A percentile compares a stretch with the other conserved stretches of the same genome.
Evolutionary conservation across 2,888 invertebrate species (phyloP).

Genomic region (Plusia festucae): DNA sequence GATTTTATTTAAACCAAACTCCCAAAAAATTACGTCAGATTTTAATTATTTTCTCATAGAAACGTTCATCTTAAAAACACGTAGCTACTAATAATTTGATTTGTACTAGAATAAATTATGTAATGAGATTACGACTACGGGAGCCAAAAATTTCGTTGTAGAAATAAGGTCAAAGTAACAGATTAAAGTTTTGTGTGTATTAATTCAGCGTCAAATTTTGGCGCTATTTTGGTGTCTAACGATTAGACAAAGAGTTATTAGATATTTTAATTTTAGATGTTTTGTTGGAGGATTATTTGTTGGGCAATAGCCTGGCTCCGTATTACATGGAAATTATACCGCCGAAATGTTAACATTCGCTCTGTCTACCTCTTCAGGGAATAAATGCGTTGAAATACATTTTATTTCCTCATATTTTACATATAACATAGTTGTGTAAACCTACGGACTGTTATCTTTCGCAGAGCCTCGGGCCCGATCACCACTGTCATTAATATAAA

Average conservation of each 20-base stretch:
- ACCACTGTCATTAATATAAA: slow-evolving; percentile 69
- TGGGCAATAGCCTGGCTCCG: neutral
- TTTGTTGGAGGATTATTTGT: neutral
- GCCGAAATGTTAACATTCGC: neutral
- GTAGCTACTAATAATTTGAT: neutral
- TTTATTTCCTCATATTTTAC: slow-evolving; percentile 19
- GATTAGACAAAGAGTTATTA: too few species aligned
- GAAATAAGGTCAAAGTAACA: neutral
- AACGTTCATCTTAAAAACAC: neutral
- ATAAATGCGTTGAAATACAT: neutral
- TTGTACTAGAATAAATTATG: neutral
- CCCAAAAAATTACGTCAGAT: neutral
- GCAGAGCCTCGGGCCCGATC: slow-evolving; percentile 59
- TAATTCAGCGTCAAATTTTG: neutral
- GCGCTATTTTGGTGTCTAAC: too few species aligned
- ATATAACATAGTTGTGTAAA: slow-evolving; percentile 25
- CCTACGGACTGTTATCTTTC: slow-evolving; percentile 63
- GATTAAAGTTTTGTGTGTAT: neutral
- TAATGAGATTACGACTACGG: neutral
- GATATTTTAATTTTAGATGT: too few species aligned
- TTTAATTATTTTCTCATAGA: neutral
- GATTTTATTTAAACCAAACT: neutral
- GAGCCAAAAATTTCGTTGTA: neutral
- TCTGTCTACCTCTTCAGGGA: neutral
- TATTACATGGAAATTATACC: neutral